phyloP scores from a whole-genome alignment of 1,140 invertebrate genomes.

The Sycobia sp. region DNA sequence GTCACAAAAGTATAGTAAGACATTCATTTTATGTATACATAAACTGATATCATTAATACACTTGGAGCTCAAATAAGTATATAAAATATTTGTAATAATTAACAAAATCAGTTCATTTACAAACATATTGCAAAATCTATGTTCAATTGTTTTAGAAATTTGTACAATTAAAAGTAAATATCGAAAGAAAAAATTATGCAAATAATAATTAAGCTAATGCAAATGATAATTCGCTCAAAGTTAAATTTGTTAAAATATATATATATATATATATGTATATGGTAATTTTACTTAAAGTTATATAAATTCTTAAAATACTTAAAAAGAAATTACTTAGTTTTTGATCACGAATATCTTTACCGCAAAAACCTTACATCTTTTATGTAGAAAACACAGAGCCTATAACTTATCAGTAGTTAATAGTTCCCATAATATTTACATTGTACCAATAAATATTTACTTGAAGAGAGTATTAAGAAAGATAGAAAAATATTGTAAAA shows the following conservation, averaged over 20 bases:
- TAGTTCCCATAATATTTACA: constrained; percentile 27
- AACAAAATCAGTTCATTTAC: constrained; percentile 11
- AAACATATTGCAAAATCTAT: constrained; percentile 3
- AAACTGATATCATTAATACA: background rate
- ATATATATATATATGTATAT: no score
- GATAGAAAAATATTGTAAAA: constrained; percentile 16
- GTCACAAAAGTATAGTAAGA: background rate
- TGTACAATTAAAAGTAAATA: no score
- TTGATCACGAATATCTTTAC: constrained; percentile 4
- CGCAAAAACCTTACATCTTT: constrained; percentile 5
- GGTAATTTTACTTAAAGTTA: no score
- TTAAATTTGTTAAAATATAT: no score
- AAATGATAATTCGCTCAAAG: background rate
- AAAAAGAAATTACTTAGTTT: constrained; percentile 10
- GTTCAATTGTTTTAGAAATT: background rate
- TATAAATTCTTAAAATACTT: no score
- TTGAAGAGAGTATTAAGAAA: constrained; percentile 26
- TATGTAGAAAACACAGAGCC: constrained; percentile 20
- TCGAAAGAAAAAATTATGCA: background rate
- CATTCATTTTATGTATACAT: background rate
- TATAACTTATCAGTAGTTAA: constrained; percentile 27
- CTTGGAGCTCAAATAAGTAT: background rate
- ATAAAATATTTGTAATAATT: constrained; percentile 3
- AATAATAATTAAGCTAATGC: background rate
- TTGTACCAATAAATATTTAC: constrained; percentile 15